phyloP scores from a whole-genome alignment of 2,888 invertebrate species.

The Seira ritae region DNA sequence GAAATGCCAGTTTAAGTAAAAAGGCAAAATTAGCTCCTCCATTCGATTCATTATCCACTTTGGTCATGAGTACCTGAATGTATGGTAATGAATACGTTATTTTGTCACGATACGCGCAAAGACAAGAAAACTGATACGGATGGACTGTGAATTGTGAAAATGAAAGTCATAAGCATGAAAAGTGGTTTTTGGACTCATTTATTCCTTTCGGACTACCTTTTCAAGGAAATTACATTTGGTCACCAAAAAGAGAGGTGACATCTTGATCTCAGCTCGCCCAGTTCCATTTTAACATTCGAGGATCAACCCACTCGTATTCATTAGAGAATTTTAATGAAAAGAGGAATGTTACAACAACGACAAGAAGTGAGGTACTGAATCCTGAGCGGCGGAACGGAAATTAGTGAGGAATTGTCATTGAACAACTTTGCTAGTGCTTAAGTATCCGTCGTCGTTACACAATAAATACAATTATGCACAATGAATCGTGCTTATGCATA shows the following conservation, averaged over 20 bases:
- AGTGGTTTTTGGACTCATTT: constrained; percentile 5
- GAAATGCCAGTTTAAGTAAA: neutral
- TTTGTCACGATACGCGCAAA: neutral
- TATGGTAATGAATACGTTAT: neutral
- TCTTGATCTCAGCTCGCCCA: neutral
- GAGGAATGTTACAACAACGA: too few relatives aligned
- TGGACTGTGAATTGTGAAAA: neutral
- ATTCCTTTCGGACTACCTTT: neutral
- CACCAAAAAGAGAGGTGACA: constrained; percentile 1
- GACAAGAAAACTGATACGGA: constrained; percentile 1
- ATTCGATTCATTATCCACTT: neutral
- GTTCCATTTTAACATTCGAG: neutral
- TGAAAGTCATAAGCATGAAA: constrained; percentile 11
- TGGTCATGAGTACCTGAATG: neutral
- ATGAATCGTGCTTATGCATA: too few relatives aligned
- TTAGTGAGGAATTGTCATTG: too few relatives aligned
- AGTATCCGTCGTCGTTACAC: too few relatives aligned
- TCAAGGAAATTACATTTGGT: neutral
- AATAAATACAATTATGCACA: too few relatives aligned
- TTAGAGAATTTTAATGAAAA: too few relatives aligned
- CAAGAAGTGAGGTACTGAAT: too few relatives aligned
- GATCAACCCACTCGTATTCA: neutral
- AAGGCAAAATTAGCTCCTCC: neutral
- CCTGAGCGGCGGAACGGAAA: too few relatives aligned
- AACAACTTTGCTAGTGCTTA: too few relatives aligned